Conservation (phyloP, 2,888 invertebrate species). For the Spodoptera exigua region DNA sequence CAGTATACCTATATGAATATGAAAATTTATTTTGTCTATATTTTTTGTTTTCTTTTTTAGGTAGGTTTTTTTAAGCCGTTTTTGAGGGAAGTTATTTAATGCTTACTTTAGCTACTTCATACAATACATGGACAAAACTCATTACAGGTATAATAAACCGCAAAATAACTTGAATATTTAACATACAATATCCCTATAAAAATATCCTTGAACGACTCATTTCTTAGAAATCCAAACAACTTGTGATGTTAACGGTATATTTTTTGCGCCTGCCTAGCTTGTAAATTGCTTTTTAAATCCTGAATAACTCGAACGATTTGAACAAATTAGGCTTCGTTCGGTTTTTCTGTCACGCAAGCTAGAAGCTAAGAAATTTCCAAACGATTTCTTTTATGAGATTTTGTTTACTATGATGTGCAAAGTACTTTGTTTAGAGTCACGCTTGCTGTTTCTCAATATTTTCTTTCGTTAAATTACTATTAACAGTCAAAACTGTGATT, state of each 20-base stretch:
- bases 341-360: constrained; percentile 48
- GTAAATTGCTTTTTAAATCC: constrained; percentile 51
- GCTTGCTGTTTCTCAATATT: no score
- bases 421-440: not conserved
- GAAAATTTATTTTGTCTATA: no score
- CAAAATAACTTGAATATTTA: constrained; percentile 5
- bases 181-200: constrained; percentile 1
- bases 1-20: no score
- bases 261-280: constrained; percentile 28
- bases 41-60: no score
- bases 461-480: no score
- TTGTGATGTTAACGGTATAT: constrained; percentile 34
- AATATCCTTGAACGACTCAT: constrained; percentile 17
- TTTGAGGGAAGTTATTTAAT: no score
- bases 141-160: not conserved
- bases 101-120: no score
- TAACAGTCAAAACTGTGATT: no score
- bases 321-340: constrained; percentile 47
- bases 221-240: constrained; percentile 42
- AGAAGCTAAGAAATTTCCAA: not conserved
- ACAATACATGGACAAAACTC: not conserved
- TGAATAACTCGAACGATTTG: constrained; percentile 47
- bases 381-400: constrained; percentile 10
- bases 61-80: no score
- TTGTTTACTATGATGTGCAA: not conserved